Conservation (phyloP, 2,797 vertebrate genomes). For the Chelon auratus region DNA sequence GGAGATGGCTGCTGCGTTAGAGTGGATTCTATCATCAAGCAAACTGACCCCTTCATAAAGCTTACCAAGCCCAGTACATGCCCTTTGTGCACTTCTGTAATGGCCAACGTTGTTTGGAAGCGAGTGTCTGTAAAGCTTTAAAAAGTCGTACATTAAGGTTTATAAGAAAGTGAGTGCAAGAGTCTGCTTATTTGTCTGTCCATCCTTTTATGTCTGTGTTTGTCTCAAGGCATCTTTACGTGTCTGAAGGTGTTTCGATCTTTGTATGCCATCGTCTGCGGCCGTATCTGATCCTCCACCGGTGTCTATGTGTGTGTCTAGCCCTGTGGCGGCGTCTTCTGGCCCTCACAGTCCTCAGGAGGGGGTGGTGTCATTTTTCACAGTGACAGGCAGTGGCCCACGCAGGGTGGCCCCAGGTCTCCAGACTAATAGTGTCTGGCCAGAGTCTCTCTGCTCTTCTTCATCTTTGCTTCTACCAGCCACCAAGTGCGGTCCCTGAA, state of each 20-base stretch:
- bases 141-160: constrained; percentile 21
- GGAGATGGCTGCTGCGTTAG: constrained; percentile 57
- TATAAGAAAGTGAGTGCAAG: background rate
- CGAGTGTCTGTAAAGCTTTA: constrained; percentile 24
- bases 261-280: constrained; percentile 15
- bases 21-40: constrained; percentile 72
- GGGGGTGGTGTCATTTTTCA: constrained; percentile 85
- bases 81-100: constrained; percentile 59
- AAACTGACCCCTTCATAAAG: constrained; percentile 66
- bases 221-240: constrained; percentile 47
- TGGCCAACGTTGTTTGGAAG: constrained; percentile 34
- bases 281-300: constrained; percentile 16
- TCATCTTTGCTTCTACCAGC: constrained; percentile 40
- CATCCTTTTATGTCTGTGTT: constrained; percentile 45
- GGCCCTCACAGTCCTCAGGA: constrained; percentile 75
- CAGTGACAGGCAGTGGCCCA: constrained; percentile 80
- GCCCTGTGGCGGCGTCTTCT: constrained; percentile 68
- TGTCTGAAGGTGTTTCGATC: constrained; percentile 58
- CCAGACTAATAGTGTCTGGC: constrained; percentile 83
- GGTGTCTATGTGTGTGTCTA: constrained; percentile 30
- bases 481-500: constrained; percentile 39
- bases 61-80: constrained; percentile 30
- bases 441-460: constrained; percentile 43
- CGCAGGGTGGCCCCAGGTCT: constrained; percentile 76
- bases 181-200: constrained; percentile 25